phyloP scores from a whole-genome alignment of 1,140 invertebrate genomes.

The Colletes gigas region DNA sequence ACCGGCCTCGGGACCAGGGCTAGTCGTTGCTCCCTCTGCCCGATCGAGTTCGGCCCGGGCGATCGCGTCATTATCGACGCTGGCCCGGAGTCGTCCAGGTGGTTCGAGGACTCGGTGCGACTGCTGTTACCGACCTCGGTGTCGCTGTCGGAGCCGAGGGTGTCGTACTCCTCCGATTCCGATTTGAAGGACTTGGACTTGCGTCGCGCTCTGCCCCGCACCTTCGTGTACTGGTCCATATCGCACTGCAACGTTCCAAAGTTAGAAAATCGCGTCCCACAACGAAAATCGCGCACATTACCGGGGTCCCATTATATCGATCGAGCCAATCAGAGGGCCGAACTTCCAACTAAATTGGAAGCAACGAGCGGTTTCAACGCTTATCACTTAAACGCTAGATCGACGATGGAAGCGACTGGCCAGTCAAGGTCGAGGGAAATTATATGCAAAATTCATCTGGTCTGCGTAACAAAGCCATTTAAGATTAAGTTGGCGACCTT shows the following conservation, averaged over 20 bases:
- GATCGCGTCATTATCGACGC: constrained; percentile 74
- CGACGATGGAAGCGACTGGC: too few relatives aligned
- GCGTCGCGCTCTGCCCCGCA: constrained; percentile 75
- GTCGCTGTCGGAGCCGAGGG: constrained; percentile 83
- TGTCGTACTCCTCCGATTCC: constrained; percentile 84
- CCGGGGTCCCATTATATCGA: neutral
- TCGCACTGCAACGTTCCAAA: constrained; percentile 73
- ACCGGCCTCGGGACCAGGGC: constrained; percentile 80
- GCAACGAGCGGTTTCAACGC: too few relatives aligned
- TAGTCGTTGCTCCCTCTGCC: constrained; percentile 75
- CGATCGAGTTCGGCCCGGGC: constrained; percentile 75
- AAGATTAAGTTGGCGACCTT: too few relatives aligned
- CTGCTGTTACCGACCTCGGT: constrained; percentile 81
- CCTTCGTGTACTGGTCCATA: constrained; percentile 78
- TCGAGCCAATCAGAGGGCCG: too few relatives aligned
- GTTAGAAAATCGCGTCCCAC: neutral
- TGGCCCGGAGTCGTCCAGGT: constrained; percentile 80
- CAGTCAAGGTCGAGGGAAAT: too few relatives aligned
- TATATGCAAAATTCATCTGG: too few relatives aligned
- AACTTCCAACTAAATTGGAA: too few relatives aligned
- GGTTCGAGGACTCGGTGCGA: constrained; percentile 81
- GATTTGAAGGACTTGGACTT: constrained; percentile 81
- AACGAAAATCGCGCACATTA: neutral
- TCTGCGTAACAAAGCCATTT: too few relatives aligned
- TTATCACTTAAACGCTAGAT: too few relatives aligned